Percentiles rank a stretch among this genome's conserved stretches.
Conservation (phyloP, 2,888 invertebrate genomes). For the Hypolimnas misippus region DNA sequence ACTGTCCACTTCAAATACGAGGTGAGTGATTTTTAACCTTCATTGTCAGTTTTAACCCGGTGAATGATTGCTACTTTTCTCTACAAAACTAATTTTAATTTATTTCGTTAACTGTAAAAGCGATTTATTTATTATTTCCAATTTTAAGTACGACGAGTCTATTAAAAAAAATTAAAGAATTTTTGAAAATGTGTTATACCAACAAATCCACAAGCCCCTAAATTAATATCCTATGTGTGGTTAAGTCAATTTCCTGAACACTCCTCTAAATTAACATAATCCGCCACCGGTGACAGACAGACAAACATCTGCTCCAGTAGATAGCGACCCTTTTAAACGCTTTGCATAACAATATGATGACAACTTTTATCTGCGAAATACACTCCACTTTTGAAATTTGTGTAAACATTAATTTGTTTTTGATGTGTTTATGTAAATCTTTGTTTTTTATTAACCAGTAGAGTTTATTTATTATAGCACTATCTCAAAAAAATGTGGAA, state of each 20-base stretch:
- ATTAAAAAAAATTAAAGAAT: no score
- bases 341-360: slow-evolving; percentile 33
- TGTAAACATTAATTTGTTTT: background rate
- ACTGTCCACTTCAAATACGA: slow-evolving; percentile 98
- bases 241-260: slow-evolving; percentile 10
- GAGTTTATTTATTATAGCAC: background rate
- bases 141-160: no score
- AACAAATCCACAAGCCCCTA: no score
- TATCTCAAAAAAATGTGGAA: no score
- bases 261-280: slow-evolving; percentile 4
- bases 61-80: no score
- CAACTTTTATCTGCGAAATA: slow-evolving; percentile 21
- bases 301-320: slow-evolving; percentile 32
- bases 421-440: background rate
- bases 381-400: slow-evolving; percentile 5
- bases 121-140: no score
- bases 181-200: no score
- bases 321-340: slow-evolving; percentile 27
- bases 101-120: no score
- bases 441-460: background rate
- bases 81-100: no score
- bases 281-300: slow-evolving; percentile 41
- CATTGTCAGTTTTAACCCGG: background rate
- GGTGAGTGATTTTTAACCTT: slow-evolving; percentile 83
- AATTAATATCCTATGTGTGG: background rate